Evolutionary conservation across 2,113 vertebrate genomes (phyloP), one percentile per base, ranked within the genome.

Genomic region (Opisthocomus hoazin): DNA sequence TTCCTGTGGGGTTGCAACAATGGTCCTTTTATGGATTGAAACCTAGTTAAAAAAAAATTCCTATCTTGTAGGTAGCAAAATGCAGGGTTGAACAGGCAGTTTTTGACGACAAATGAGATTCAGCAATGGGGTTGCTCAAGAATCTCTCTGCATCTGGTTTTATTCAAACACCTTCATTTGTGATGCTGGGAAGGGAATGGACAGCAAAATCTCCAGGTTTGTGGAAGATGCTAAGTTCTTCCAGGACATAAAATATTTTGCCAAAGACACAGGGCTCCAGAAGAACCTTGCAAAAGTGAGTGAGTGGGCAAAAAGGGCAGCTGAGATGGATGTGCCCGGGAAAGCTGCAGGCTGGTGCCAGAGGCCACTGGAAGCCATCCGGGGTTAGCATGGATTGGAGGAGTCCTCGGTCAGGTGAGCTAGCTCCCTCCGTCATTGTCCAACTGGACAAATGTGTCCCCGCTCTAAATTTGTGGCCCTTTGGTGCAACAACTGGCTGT

Each of bases 391-490:
- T 8, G 53, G 84, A 3, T 21, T 37, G 36, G 27, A 85, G 39
- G 17, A 70, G 71, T 2, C 58, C 48, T 76, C 0, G 0, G 30
- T 27, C 0, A 8, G 51, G 48, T 39, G 46, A 83, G 15, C 9
- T 63, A 39, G 63, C 21, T 88, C 46, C 60, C 56, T 78, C 26
- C 80, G 75, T 64, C 84, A 37, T 36, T 24, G 0, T 82, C 84
- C 50, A 17, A 46, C 63, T 68, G 90, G 88, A 78, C 81, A 80
- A 90, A 94, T 7, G 15, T 20, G 48, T 93, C 86, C 78, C 87
- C 3, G 3, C 84, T 87, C 90, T 79, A 73, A 90, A 94, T 93
- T 81, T 91, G 90, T 74, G 92, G 89, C 89, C 94, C 83, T 93
- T 91, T 91, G 94, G 63, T 9, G 30, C 54, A 96, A 79, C 81